Conservation (phyloP, 2,888 invertebrate genomes). For the Tenthredo mesomela region DNA sequence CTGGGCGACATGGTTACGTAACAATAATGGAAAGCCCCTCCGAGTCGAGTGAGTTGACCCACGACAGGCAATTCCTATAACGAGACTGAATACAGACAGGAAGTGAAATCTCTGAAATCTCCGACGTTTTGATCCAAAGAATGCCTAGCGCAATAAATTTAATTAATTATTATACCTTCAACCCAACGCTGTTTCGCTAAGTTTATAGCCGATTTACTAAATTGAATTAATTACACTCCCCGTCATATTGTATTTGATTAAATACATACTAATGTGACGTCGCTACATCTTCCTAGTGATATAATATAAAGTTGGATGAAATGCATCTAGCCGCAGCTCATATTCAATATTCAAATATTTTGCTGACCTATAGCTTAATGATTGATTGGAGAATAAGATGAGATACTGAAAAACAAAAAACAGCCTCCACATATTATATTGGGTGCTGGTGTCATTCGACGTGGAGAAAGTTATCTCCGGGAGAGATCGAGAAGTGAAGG, state of each 20-base stretch:
- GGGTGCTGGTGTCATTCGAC: neutral
- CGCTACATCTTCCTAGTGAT: neutral
- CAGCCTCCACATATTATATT: neutral
- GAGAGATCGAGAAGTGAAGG: neutral
- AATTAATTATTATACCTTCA: neutral
- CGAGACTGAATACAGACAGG: neutral
- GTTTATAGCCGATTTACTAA: neutral
- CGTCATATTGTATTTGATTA: neutral
- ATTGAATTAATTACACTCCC: neutral
- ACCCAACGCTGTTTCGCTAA: neutral
- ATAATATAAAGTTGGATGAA: neutral
- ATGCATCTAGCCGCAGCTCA: neutral
- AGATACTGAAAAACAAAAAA: neutral
- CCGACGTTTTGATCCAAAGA: neutral
- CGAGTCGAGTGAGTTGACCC: conserved; percentile 40
- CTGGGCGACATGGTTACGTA: conserved; percentile 21
- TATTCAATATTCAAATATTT: neutral
- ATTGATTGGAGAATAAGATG: neutral
- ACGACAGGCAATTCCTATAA: neutral
- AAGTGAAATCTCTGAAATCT: neutral
- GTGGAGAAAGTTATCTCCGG: neutral
- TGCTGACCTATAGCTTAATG: neutral
- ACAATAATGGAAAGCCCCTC: conserved; percentile 46
- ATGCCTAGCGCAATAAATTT: neutral
- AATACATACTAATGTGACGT: neutral